phyloP scores from a whole-genome alignment of 92 coral and sea anemone genomes.

The Palythoa heliodiscus region DNA sequence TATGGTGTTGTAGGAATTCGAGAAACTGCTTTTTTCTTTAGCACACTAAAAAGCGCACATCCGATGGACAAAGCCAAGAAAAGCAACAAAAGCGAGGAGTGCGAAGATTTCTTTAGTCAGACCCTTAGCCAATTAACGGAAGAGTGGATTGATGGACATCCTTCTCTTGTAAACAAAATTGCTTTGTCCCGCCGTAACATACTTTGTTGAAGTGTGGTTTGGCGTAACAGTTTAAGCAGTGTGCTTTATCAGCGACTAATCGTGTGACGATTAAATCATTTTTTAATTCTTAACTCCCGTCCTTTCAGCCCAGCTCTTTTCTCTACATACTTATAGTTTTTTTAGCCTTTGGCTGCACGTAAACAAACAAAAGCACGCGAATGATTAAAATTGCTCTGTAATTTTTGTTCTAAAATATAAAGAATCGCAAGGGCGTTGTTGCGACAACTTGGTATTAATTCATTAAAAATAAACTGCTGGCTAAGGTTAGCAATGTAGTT shows the following conservation, averaged over 20 bases:
- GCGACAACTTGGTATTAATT: not conserved
- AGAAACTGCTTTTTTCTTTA: constrained; percentile 54
- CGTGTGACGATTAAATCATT: not conserved
- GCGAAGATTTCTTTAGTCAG: constrained; percentile 42
- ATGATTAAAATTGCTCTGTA: not conserved
- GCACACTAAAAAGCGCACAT: constrained; percentile 43
- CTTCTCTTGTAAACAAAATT: constrained; percentile 23
- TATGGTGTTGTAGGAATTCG: constrained; percentile 33
- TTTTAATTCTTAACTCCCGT: not conserved
- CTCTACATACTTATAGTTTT: not conserved
- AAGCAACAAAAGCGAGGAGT: constrained; percentile 31
- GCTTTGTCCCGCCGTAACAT: constrained; percentile 9
- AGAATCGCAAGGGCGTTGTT: not conserved
- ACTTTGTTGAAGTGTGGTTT: constrained; percentile 48
- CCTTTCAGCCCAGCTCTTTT: not conserved
- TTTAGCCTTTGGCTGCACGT: not conserved
- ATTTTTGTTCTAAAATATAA: too few relatives aligned
- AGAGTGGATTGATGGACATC: constrained; percentile 36
- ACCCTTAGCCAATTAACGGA: constrained; percentile 27
- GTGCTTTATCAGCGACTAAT: not conserved
- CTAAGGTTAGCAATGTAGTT: not conserved
- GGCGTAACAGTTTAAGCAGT: not conserved
- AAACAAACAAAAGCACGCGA: not conserved
- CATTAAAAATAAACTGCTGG: not conserved
- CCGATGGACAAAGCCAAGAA: constrained; percentile 10